phyloP scores from a whole-genome alignment of 2,113 vertebrate species.

The Cheilinus undulatus region DNA sequence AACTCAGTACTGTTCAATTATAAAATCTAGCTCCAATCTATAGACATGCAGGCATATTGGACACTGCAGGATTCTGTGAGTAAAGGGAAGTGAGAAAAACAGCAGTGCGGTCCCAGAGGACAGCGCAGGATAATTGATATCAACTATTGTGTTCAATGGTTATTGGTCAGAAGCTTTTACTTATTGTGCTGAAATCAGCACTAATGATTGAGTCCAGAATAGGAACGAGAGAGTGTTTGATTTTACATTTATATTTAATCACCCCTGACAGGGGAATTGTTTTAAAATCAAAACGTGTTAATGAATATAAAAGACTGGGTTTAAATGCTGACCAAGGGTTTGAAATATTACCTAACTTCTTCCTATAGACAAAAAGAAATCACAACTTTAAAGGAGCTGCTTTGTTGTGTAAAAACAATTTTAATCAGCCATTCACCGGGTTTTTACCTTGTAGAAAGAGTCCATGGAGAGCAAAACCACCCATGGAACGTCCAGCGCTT shows the following conservation, averaged over 20 bases:
- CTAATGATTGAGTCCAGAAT: not conserved
- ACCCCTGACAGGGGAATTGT: not conserved
- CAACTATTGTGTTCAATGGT: slow-evolving; percentile 3
- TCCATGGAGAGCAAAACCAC: slow-evolving; percentile 94
- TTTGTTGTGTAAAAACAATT: not conserved
- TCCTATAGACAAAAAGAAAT: not conserved
- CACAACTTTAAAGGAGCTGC: not conserved
- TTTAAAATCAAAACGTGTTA: not conserved
- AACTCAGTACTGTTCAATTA: not conserved
- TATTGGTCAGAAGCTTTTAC: not conserved
- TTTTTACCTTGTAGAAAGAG: slow-evolving; percentile 90
- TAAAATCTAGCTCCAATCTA: not conserved
- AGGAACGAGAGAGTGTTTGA: not conserved
- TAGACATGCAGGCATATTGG: not conserved
- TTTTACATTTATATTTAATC: not conserved
- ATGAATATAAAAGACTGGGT: not conserved
- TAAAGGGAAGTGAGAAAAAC: not conserved
- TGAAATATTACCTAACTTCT: not conserved
- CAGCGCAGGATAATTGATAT: not conserved
- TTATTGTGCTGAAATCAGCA: slow-evolving; percentile 1
- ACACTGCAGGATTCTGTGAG: not conserved
- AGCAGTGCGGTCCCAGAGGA: not conserved
- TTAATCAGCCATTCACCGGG: not conserved
- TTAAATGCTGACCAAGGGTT: not conserved
- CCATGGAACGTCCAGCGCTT: slow-evolving; percentile 92